phyloP scores from a whole-genome alignment of 2,888 invertebrate genomes.

The Nephrocerus scutellatus region DNA sequence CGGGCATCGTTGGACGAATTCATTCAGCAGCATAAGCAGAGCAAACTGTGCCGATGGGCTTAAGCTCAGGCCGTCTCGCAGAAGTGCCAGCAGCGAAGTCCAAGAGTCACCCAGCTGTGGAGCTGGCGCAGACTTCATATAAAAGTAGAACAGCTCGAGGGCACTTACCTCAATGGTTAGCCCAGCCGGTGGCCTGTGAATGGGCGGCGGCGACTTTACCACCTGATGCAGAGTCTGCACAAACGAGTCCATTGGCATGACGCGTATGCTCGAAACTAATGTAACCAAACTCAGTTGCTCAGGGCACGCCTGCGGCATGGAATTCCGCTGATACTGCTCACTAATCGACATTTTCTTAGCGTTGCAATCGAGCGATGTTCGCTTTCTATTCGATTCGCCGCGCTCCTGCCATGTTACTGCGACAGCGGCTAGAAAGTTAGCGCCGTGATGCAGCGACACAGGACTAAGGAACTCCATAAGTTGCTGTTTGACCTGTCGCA shows the following conservation, averaged over 20 bases:
- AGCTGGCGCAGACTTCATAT: constrained; percentile 60
- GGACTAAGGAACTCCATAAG: constrained; percentile 77
- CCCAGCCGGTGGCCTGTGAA: constrained; percentile 52
- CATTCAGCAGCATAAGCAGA: constrained; percentile 69
- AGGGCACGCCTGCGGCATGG: constrained; percentile 53
- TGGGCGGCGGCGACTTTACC: constrained; percentile 66
- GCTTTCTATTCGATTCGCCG: constrained; percentile 48
- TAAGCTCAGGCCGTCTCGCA: constrained; percentile 66
- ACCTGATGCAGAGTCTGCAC: constrained; percentile 76
- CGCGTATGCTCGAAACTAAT: constrained; percentile 70
- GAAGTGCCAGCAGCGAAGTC: constrained; percentile 64
- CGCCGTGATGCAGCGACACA: constrained; percentile 73
- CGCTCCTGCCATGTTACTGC: constrained; percentile 81
- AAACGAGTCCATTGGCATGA: constrained; percentile 76
- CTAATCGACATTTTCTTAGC: constrained; percentile 28
- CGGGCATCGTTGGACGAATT: constrained; percentile 73
- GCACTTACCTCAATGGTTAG: constrained; percentile 71
- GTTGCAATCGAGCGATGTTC: constrained; percentile 45
- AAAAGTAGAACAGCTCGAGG: constrained; percentile 73
- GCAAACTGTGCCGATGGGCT: constrained; percentile 73
- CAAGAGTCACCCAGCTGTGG: constrained; percentile 71
- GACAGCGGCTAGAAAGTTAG: constrained; percentile 72
- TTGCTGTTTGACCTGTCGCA: constrained; percentile 60
- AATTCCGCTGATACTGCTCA: constrained; percentile 42
- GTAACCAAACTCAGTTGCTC: constrained; percentile 72